phyloP scores from a whole-genome alignment of 1,140 invertebrate genomes.

The Meloidogyne chitwoodi region DNA sequence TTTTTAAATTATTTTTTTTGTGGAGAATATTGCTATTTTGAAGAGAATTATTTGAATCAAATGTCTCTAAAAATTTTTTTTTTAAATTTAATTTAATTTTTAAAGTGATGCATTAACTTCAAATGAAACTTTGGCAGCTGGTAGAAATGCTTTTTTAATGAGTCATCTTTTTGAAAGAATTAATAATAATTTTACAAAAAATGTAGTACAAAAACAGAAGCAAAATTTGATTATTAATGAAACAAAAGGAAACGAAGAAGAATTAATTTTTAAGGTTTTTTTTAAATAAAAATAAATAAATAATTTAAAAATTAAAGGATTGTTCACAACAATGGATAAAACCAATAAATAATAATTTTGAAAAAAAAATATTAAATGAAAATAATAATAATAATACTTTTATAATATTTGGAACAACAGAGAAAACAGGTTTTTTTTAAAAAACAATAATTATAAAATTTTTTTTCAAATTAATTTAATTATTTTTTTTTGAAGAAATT shows the following conservation, averaged over 20 bases:
- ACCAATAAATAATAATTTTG: too few species aligned
- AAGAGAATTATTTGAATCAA: not conserved
- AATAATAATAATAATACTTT: too few species aligned
- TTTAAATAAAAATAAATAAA: too few species aligned
- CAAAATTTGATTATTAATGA: too few species aligned
- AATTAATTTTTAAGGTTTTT: not conserved
- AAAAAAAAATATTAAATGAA: too few species aligned
- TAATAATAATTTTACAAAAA: too few species aligned
- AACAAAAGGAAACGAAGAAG: not conserved
- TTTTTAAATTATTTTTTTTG: too few species aligned
- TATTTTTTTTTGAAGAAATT: not conserved
- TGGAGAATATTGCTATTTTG: not conserved
- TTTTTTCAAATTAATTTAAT: not conserved
- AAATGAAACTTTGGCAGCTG: slow-evolving; percentile 3
- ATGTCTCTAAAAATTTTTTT: not conserved
- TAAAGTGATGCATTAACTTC: not conserved
- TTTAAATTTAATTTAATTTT: not conserved
- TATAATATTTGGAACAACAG: not conserved
- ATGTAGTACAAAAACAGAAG: too few species aligned
- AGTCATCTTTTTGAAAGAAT: not conserved
- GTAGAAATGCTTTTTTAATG: slow-evolving; percentile 8
- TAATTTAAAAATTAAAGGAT: too few species aligned
- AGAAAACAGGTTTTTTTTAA: too few species aligned
- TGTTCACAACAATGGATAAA: too few species aligned
- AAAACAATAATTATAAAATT: too few species aligned